Evolutionary conservation across 2,113 vertebrate species (phyloP).

Genomic region (Entosphenus tridentatus): DNA sequence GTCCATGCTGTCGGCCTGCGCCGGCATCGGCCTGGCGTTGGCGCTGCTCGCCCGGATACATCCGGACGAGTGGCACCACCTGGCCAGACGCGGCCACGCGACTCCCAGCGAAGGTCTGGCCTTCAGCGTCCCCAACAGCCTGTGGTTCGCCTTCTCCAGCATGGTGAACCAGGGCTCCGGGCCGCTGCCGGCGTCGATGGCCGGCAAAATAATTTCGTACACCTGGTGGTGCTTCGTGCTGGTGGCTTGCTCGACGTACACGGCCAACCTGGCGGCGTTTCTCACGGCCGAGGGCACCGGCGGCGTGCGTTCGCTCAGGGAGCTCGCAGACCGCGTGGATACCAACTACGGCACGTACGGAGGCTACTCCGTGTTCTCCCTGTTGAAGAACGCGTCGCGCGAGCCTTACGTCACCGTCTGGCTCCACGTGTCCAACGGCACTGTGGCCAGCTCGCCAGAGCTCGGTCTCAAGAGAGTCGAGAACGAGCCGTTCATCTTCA

Average conservation of each 20-base stretch:
- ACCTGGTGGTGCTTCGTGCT: constrained; percentile 2
- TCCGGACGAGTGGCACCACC: constrained; percentile 2
- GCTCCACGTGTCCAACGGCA: not conserved
- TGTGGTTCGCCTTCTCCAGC: constrained; percentile 5
- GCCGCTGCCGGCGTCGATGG: not conserved
- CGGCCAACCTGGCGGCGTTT: not conserved
- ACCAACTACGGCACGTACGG: not conserved
- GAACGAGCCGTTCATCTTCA: not conserved
- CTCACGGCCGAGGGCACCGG: not conserved
- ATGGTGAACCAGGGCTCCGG: not conserved
- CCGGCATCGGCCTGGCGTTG: not conserved
- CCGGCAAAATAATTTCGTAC: constrained; percentile 3
- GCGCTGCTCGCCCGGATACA: constrained; percentile 1
- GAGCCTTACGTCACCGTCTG: not conserved
- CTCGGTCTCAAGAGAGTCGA: not conserved
- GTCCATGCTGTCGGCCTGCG: constrained; percentile 2
- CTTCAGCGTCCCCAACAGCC: not conserved
- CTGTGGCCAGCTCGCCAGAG: not conserved
- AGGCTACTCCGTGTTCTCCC: not conserved
- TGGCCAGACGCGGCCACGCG: not conserved
- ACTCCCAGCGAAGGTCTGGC: not conserved
- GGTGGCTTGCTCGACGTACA: constrained; percentile 4
- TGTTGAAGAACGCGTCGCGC: not conserved
- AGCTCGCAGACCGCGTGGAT: not conserved
- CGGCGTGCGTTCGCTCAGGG: not conserved